phyloP scores from a whole-genome alignment of 2,797 vertebrate genomes.

The Hoplostethus atlanticus region DNA sequence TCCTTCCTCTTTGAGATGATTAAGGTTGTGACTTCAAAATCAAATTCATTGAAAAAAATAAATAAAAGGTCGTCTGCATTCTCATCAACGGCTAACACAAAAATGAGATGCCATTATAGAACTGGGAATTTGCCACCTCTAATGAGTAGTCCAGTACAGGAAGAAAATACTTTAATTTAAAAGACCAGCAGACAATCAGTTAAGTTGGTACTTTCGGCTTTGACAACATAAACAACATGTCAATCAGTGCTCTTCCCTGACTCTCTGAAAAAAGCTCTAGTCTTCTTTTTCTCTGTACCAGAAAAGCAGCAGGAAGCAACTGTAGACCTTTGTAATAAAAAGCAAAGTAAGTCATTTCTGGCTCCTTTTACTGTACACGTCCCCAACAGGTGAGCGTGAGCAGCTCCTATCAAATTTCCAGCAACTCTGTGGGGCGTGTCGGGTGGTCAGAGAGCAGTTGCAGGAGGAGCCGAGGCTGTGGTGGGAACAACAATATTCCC shows the following conservation, averaged over 20 bases:
- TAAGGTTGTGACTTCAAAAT: not conserved
- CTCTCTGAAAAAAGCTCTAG: not conserved
- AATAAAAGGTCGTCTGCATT: not conserved
- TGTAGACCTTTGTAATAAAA: not conserved
- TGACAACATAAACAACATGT: not conserved
- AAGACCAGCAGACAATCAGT: no score
- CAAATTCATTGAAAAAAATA: no score
- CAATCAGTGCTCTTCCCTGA: not conserved
- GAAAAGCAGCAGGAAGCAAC: not conserved
- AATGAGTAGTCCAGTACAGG: not conserved
- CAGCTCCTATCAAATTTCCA: slow-evolving; percentile 38
- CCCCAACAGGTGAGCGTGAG: slow-evolving; percentile 39
- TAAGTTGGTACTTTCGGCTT: not conserved
- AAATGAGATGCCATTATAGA: not conserved
- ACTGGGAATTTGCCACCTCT: not conserved
- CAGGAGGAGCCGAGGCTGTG: slow-evolving; percentile 20
- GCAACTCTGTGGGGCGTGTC: slow-evolving; percentile 14
- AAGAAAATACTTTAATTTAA: no score
- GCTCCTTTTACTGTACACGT: slow-evolving; percentile 21
- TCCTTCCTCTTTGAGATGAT: no score
- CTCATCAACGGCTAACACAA: not conserved
- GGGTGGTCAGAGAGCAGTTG: slow-evolving; percentile 25
- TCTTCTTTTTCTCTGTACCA: not conserved
- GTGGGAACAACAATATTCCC: not conserved
- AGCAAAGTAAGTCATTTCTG: slow-evolving; percentile 28